Evolutionary conservation across 2,113 vertebrate species (phyloP).

Genomic region (Leptobrachium ailaonicum): DNA sequence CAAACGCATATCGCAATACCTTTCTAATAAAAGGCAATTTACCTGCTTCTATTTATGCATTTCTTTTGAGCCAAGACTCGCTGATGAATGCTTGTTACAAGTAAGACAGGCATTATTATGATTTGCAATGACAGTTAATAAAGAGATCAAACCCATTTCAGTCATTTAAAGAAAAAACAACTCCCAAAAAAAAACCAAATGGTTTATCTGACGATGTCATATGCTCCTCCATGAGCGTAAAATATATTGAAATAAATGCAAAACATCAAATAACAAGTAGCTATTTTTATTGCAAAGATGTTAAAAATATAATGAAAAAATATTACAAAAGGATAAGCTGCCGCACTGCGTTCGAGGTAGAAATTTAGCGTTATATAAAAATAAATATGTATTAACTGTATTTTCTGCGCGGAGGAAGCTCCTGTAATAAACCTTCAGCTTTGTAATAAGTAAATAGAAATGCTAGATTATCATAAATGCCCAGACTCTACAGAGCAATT

Average conservation of each 20-base stretch:
- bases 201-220: conserved; percentile 10
- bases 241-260: conserved; percentile 38
- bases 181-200: no score
- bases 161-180: conserved; percentile 7
- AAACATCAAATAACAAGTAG: conserved; percentile 18
- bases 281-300: conserved; percentile 42
- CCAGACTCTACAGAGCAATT: conserved; percentile 71
- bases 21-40: background rate
- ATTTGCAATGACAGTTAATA: background rate
- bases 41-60: background rate
- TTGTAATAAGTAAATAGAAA: conserved; percentile 67
- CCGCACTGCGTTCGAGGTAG: conserved; percentile 19
- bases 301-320: conserved; percentile 43
- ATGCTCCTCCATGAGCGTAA: background rate
- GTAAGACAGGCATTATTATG: background rate
- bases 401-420: conserved; percentile 22
- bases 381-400: conserved; percentile 43
- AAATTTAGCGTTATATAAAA: conserved; percentile 31
- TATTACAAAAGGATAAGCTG: conserved; percentile 12
- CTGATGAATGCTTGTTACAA: background rate
- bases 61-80: background rate
- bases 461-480: conserved; percentile 61
- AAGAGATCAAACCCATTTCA: background rate
- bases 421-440: conserved; percentile 54
- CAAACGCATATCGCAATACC: background rate